These are phyloP conservation scores for Dicrostonyx torquatus DNA, from an alignment of 2,797 vertebrate genomes.

Conservation along the genomic window DNA sequence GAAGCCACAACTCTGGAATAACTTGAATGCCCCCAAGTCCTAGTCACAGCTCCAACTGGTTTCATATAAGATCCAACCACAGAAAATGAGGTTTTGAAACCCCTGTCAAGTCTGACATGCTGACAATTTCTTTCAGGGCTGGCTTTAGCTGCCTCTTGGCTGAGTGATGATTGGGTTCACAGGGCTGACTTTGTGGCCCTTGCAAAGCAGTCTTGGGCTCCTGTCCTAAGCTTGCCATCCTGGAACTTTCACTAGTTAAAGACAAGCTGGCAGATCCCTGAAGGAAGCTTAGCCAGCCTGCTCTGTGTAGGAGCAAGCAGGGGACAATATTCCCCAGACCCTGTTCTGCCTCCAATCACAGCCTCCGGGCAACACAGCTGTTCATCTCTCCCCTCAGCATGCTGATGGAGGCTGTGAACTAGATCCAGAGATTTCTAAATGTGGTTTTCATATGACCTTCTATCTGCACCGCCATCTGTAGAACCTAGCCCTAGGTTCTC, in stretches of 20 bases:
- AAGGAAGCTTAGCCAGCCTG: neutral
- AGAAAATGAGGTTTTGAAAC: neutral
- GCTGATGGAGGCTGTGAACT: rapidly evolving
- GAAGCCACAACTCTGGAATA: conserved; percentile 43
- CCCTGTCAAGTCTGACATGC: neutral
- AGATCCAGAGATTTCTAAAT: neutral
- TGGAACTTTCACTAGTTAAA: neutral
- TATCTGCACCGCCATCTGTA: neutral
- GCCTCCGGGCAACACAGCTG: neutral
- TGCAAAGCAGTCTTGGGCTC: neutral
- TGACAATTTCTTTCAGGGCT: neutral
- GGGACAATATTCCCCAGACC: too few relatives aligned
- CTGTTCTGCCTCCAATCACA: neutral
- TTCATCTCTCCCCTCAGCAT: rapidly evolving
- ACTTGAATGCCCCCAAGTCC: neutral
- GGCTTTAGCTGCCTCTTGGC: neutral
- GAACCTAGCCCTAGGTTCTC: neutral
- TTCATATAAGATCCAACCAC: neutral
- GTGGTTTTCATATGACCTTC: neutral
- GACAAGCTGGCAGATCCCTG: neutral
- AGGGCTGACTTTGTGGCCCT: neutral
- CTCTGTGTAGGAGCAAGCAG: neutral
- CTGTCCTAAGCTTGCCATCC: neutral
- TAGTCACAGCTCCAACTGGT: conserved; percentile 3
- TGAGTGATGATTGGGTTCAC: rapidly evolving